These are phyloP conservation scores for Drosophila aldrichi DNA, from an alignment of 2,888 invertebrate genomes.

Conservation along the genomic window DNA sequence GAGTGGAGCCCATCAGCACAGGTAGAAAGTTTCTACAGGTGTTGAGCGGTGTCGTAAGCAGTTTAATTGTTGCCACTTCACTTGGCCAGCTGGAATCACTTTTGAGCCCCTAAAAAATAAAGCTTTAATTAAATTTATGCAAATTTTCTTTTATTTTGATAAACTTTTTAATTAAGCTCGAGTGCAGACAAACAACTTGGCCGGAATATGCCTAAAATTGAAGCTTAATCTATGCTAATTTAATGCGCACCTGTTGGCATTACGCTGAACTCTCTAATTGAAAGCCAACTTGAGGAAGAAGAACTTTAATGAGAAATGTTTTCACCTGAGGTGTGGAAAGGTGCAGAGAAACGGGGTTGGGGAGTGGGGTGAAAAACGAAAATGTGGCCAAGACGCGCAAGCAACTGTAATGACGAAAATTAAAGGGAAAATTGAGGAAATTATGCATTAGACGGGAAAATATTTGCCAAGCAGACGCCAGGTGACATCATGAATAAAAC, in stretches of 20 bases:
- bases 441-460: slow-evolving; percentile 28
- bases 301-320: slow-evolving; percentile 58
- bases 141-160: slow-evolving; percentile 50
- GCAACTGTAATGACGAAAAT: slow-evolving; percentile 44
- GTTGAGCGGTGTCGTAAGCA: slow-evolving; percentile 4
- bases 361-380: background rate
- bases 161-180: slow-evolving; percentile 73
- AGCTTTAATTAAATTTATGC: slow-evolving; percentile 67
- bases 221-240: slow-evolving; percentile 73
- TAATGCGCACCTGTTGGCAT: slow-evolving; percentile 69
- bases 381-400: slow-evolving; percentile 26
- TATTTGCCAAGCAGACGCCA: background rate
- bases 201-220: slow-evolving; percentile 21
- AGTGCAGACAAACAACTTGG: slow-evolving; percentile 34
- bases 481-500: slow-evolving; percentile 25
- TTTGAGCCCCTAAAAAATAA: background rate
- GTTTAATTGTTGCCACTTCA: slow-evolving; percentile 39
- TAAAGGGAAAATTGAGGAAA: slow-evolving; percentile 34
- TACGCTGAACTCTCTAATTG: slow-evolving; percentile 44
- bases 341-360: background rate
- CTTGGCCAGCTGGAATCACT: background rate
- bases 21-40: background rate
- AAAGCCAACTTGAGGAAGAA: slow-evolving; percentile 30
- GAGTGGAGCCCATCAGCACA: background rate
- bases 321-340: background rate